Evolutionary conservation across 2,797 vertebrate species (phyloP), one percentile per base, ranked within the genome.

Genomic region (Borostomias antarcticus): DNA sequence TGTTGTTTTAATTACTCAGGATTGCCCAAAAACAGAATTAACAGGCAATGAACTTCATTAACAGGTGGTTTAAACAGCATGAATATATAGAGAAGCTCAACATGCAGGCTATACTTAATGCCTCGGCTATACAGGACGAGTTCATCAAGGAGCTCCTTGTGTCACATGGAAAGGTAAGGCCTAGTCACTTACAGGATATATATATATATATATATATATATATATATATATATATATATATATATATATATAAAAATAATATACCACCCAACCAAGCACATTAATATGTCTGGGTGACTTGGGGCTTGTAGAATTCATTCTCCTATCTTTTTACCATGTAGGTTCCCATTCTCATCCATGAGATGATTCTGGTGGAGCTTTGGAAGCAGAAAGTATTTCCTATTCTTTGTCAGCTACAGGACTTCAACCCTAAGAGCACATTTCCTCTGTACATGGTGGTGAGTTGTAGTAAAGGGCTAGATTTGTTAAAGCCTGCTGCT

Each of bases 371-470:
- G 0, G 89, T 93, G 0, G 95, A 98, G 84, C 82, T 97, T 78
- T 99, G 98, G 97, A 99, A 98, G 78, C 93, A 94, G 63, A 98
- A 96, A 70, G 81, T 99, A 48, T 96, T 98, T 58, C 94, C 96
- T 0, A 85, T 98, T 69, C 79, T 99, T 17, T 96, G 95, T 79
- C 91, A 69, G 51, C 91, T 98, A 66, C 85, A 96, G 61, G 97
- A 99, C 86, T 98, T 98, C 81, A 94, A 91, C 35, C 97, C 95
- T 0, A 93, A 91, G 69, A 95, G 91, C 80, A 96, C 95, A 0
- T 95, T 99, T 81, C 94, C 93, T 30, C 92, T 98, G 74, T 97
- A 98, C 3, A 89, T 97, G 89, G 95, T 96, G 95, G 98, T 98
- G 86, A 94, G 96, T 93, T 47, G 51, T 23, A 19, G 13, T 35